Evolutionary conservation across 2,888 invertebrate species (phyloP).

Genomic region (Rhimphoctona megacephalus): DNA sequence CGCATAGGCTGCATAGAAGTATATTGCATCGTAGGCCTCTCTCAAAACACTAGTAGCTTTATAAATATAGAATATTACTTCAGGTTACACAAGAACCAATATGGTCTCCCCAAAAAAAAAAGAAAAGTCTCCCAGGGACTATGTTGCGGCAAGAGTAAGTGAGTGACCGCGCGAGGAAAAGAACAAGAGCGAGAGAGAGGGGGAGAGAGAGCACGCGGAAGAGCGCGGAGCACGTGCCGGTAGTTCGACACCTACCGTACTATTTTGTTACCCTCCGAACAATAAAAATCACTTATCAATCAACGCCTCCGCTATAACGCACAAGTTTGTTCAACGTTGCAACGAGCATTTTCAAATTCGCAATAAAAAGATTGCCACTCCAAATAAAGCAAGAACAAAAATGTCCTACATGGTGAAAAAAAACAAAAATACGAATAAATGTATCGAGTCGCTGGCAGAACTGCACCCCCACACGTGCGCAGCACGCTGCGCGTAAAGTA

Average conservation of each 20-base stretch:
- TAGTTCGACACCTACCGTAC: slow-evolving; percentile 26
- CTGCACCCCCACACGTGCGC: slow-evolving; percentile 46
- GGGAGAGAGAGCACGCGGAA: slow-evolving; percentile 57
- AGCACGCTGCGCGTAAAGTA: slow-evolving; percentile 20
- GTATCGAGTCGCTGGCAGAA: slow-evolving; percentile 6
- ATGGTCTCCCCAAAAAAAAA: no score
- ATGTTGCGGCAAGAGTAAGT: slow-evolving; percentile 23
- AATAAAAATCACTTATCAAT: slow-evolving; percentile 40
- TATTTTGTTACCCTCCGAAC: background rate
- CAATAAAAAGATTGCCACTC: background rate
- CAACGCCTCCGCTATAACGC: slow-evolving; percentile 42
- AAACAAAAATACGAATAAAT: slow-evolving; percentile 26
- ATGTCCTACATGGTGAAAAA: background rate
- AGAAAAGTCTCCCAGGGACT: slow-evolving; percentile 62
- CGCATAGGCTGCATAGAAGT: slow-evolving; percentile 15
- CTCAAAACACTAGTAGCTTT: slow-evolving; percentile 25
- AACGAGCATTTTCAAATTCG: slow-evolving; percentile 15
- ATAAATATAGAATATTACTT: slow-evolving; percentile 46
- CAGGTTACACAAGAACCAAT: slow-evolving; percentile 24
- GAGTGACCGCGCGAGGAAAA: slow-evolving; percentile 2
- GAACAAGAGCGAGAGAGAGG: background rate
- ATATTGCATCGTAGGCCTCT: slow-evolving; percentile 1
- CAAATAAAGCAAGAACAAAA: background rate
- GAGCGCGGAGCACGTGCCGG: slow-evolving; percentile 41
- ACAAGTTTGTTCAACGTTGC: slow-evolving; percentile 47